Conservation (phyloP, 2,797 vertebrate species). For the Phrynocephalus vlangalii region DNA sequence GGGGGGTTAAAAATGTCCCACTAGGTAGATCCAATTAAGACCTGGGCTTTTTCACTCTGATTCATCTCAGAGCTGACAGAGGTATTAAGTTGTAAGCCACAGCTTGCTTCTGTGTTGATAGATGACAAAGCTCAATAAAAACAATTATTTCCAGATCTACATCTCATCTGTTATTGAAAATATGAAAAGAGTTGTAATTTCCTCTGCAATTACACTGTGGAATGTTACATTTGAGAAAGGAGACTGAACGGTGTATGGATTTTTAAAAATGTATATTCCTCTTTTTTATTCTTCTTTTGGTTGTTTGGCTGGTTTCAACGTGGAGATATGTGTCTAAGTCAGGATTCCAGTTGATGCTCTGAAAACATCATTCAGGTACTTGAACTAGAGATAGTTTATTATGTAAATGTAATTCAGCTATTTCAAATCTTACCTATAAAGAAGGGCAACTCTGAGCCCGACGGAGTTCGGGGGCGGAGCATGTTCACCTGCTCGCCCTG, state of each 20-base stretch:
- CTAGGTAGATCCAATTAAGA: constrained; percentile 42
- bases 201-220: constrained; percentile 79
- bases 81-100: constrained; percentile 64
- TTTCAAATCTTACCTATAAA: constrained; percentile 65
- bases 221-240: constrained; percentile 70
- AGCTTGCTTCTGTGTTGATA: constrained; percentile 65
- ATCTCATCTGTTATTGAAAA: constrained; percentile 83
- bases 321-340: constrained; percentile 45
- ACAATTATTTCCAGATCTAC: constrained; percentile 78
- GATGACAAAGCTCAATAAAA: constrained; percentile 79
- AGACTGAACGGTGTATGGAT: constrained; percentile 68
- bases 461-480: no score
- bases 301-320: no score
- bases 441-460: not conserved
- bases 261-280: constrained; percentile 62
- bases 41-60: constrained; percentile 63
- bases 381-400: constrained; percentile 65
- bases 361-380: constrained; percentile 47
- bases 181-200: constrained; percentile 82
- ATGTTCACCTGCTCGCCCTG: no score
- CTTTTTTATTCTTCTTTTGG: not conserved
- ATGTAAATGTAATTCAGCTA: constrained; percentile 71
- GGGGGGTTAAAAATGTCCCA: no score
- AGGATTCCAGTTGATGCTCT: constrained; percentile 66
- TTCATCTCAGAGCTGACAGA: constrained; percentile 66